Evolutionary conservation across 1,140 invertebrate species (phyloP).

Genomic region (Saccostrea echinata): DNA sequence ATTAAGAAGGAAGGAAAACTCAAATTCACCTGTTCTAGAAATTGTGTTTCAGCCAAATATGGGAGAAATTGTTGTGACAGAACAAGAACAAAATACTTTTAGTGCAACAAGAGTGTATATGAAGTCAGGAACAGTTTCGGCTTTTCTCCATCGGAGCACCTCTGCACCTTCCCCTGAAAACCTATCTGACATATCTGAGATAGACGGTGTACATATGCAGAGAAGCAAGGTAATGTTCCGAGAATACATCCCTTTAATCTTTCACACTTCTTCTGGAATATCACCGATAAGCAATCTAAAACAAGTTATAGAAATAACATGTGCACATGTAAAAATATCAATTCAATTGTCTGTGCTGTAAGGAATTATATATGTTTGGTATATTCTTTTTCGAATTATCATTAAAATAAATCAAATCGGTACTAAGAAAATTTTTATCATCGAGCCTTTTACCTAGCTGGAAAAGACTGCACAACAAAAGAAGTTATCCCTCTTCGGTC

Average conservation of each 20-base stretch:
- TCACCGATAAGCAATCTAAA: no score
- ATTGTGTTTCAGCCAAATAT: conserved; percentile 20
- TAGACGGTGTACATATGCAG: neutral
- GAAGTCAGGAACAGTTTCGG: neutral
- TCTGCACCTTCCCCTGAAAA: neutral
- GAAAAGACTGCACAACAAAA: no score
- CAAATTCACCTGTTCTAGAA: neutral
- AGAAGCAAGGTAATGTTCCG: conserved; percentile 12
- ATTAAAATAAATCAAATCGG: no score
- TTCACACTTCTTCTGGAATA: neutral
- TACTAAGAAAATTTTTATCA: no score
- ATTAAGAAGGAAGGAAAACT: neutral
- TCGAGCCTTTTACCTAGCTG: no score
- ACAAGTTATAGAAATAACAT: no score
- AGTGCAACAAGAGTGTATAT: conserved; percentile 16
- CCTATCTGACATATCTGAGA: neutral
- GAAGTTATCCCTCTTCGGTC: no score
- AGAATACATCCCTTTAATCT: neutral
- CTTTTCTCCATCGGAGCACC: neutral
- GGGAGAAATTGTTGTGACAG: neutral
- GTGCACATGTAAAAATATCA: no score
- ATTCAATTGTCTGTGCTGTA: no score
- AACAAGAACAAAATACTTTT: neutral
- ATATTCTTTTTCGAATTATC: no score
- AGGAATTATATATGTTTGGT: no score